phyloP scores from a whole-genome alignment of 2,888 invertebrate species.

The Lycocerus yunnanus region DNA sequence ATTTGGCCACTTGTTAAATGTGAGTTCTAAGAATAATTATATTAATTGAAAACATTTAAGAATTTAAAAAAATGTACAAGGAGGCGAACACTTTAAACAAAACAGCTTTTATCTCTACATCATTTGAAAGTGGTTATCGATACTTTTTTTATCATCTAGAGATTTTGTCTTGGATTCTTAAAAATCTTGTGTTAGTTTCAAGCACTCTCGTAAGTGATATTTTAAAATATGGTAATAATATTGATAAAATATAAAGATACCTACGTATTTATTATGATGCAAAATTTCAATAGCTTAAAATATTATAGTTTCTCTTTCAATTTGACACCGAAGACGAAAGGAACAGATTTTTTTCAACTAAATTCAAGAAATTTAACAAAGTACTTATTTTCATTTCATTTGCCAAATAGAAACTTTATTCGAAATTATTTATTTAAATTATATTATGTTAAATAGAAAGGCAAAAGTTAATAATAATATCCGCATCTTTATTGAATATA shows the following conservation, averaged over 20 bases:
- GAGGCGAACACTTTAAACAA: neutral
- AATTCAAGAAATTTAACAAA: neutral
- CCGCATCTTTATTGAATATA: neutral
- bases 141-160: neutral
- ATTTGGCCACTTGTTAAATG: constrained; percentile 2
- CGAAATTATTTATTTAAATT: too few relatives aligned
- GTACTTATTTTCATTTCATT: neutral
- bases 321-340: neutral
- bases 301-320: neutral
- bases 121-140: neutral
- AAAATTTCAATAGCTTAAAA: neutral
- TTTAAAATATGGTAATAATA: neutral
- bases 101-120: neutral
- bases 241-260: neutral
- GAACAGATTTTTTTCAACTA: neutral
- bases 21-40: neutral
- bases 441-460: neutral
- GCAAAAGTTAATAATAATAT: neutral
- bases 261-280: neutral
- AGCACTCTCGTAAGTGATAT: neutral
- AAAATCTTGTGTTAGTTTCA: neutral
- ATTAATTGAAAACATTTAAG: neutral
- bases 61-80: neutral
- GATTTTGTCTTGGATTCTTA: neutral
- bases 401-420: too few relatives aligned